Conservation (phyloP, 2,888 invertebrate genomes). For the Pycnomerus fuliginosus region DNA sequence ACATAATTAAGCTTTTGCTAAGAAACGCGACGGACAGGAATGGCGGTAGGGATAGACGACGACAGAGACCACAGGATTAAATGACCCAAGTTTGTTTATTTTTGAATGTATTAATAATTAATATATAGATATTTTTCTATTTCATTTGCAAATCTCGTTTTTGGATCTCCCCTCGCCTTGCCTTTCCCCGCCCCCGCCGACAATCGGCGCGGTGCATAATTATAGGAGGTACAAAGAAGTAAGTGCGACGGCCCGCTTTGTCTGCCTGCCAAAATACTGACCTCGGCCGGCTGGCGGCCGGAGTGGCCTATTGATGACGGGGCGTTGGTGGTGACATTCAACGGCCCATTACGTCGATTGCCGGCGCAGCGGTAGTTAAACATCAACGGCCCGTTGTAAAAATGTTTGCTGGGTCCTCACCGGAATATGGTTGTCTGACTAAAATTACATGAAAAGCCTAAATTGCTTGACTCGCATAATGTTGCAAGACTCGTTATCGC, state of each 20-base stretch:
- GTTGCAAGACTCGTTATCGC: no score
- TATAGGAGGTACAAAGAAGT: no score
- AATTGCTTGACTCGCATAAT: no score
- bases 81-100: neutral
- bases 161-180: neutral
- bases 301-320: neutral
- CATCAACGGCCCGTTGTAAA: neutral
- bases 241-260: neutral
- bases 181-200: no score
- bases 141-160: neutral
- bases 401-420: neutral
- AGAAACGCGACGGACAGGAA: neutral
- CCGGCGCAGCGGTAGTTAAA: neutral
- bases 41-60: neutral
- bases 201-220: no score
- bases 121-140: neutral
- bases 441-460: no score
- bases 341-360: neutral
- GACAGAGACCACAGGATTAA: neutral
- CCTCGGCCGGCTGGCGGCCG: neutral
- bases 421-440: no score
- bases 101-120: neutral
- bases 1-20: neutral
- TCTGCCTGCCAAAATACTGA: neutral
- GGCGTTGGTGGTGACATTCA: neutral